These are phyloP conservation scores for Netelia inedita DNA, from an alignment of 2,888 invertebrate genomes.

Conservation along the genomic window DNA sequence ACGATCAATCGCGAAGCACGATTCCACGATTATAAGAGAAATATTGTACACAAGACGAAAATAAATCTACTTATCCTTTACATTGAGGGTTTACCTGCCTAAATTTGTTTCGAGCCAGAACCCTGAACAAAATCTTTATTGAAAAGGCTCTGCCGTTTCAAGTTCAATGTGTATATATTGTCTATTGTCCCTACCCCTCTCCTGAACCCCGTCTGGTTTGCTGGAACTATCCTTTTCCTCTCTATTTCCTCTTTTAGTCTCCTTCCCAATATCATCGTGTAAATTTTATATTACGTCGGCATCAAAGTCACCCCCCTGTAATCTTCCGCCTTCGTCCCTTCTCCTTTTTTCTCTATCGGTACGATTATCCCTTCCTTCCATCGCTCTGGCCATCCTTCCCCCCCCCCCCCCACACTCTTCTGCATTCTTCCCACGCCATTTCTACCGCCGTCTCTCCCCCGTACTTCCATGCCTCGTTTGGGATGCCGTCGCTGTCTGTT, in stretches of 20 bases:
- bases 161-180: no score
- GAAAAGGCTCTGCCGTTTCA: no score
- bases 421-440: slow-evolving; percentile 1
- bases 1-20: no score
- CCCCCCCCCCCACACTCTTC: slow-evolving; percentile 48
- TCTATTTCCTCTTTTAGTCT: slow-evolving; percentile 37
- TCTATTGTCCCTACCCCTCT: slow-evolving; percentile 22
- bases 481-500: slow-evolving; percentile 24
- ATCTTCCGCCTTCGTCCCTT: slow-evolving; percentile 27
- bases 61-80: no score
- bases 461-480: slow-evolving; percentile 51
- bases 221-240: slow-evolving; percentile 21
- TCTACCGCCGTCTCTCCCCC: slow-evolving; percentile 21
- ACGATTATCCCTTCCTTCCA: slow-evolving; percentile 42
- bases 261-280: slow-evolving; percentile 32
- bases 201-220: slow-evolving; percentile 57
- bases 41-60: no score
- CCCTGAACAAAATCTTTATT: no score
- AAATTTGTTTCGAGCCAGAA: no score
- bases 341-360: slow-evolving; percentile 3
- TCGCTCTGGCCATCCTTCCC: slow-evolving; percentile 45
- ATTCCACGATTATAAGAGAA: no score
- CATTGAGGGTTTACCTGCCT: no score
- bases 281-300: slow-evolving; percentile 43
- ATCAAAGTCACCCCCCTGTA: slow-evolving; percentile 61